Evolutionary conservation across 35 echinoderm and acorn worm genomes (phyloP), one percentile per base, ranked within the genome.

Genomic region (Amphiura filiformis): DNA sequence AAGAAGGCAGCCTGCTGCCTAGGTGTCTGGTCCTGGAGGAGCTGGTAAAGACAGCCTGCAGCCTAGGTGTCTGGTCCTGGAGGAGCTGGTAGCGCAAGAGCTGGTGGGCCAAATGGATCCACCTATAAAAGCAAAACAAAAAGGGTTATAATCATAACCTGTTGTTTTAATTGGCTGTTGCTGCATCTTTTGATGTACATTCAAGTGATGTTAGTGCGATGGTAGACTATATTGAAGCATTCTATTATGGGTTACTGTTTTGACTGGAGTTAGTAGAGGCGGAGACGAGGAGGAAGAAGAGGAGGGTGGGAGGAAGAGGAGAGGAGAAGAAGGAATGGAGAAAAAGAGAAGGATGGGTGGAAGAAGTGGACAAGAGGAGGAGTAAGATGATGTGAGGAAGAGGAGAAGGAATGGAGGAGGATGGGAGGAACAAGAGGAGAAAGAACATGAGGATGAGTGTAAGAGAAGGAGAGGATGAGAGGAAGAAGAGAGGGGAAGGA

Each of bases 71-170:
- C 44, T 52, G 44, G 44, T 52, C 44, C 44, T 49, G 23, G 38
- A 1, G 87, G 84, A n/a, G 87, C 90, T 32, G 90, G 87, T 32
- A 97, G 32, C 31, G 95, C 95, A 80, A 97, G 65, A 26, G 89
- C 81, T 42, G 95, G 95, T 18, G 95, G 95, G 18, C 95, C 95
- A 93, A 97, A 97, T 28, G 95, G 91, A 84, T 97, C 95, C 61
- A 97, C 95, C 95, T 97, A 78, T 36, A n/a, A 23, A 65, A 4
- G 14, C 11, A 57, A 31, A 76, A 78, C 11, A 38, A 86, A 31
- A 23, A 80, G 52, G 52, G 14, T 78, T 0, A 26, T 34, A 30
- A 34, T 83, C 15, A 1, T 37, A 35, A n/a, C n/a, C n/a, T n/a
- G n/a, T 34, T 85, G 39, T 57, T 30, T 22, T 23, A n/a, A 36